These are phyloP conservation scores for Heterodera carotae DNA, from an alignment of 1,140 invertebrate genomes.

Conservation along the genomic window DNA sequence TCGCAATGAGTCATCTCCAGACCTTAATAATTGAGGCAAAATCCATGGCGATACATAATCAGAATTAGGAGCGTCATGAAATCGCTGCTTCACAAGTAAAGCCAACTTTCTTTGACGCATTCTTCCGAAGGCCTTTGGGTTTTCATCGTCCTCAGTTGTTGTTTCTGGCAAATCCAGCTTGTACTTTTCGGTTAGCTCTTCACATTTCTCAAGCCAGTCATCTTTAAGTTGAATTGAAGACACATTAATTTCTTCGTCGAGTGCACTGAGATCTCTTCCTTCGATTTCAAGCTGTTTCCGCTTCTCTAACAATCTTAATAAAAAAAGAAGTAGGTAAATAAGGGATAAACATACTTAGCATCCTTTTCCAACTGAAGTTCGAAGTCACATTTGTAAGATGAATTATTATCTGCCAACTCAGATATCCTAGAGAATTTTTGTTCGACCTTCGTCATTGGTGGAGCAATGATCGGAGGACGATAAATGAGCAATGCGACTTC, in stretches of 20 bases:
- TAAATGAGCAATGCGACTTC: slow-evolving; percentile 34
- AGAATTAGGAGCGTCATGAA: slow-evolving; percentile 30
- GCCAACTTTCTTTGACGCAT: slow-evolving; percentile 52
- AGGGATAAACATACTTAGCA: slow-evolving; percentile 45
- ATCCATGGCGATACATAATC: slow-evolving; percentile 53
- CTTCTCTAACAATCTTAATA: slow-evolving; percentile 51
- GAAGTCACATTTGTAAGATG: slow-evolving; percentile 51
- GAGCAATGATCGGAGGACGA: slow-evolving; percentile 52
- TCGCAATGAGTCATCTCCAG: slow-evolving; percentile 53
- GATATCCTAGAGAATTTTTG: slow-evolving; percentile 33
- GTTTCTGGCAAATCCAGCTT: slow-evolving; percentile 30
- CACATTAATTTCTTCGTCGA: slow-evolving; percentile 59
- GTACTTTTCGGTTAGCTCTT: slow-evolving; percentile 32
- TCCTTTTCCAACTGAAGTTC: slow-evolving; percentile 54
- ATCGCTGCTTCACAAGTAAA: slow-evolving; percentile 54
- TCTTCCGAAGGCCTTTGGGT: slow-evolving; percentile 33
- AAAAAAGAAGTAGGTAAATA: slow-evolving; percentile 21
- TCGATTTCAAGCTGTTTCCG: slow-evolving; percentile 52
- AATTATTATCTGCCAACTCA: slow-evolving; percentile 45
- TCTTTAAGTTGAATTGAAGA: slow-evolving; percentile 46
- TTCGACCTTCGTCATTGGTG: slow-evolving; percentile 55
- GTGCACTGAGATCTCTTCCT: slow-evolving; percentile 61
- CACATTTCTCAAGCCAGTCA: slow-evolving; percentile 49
- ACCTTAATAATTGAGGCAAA: slow-evolving; percentile 50
- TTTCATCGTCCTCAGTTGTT: slow-evolving; percentile 16